Conservation (phyloP, 2,888 invertebrate species). For the Orthosia incerta region DNA sequence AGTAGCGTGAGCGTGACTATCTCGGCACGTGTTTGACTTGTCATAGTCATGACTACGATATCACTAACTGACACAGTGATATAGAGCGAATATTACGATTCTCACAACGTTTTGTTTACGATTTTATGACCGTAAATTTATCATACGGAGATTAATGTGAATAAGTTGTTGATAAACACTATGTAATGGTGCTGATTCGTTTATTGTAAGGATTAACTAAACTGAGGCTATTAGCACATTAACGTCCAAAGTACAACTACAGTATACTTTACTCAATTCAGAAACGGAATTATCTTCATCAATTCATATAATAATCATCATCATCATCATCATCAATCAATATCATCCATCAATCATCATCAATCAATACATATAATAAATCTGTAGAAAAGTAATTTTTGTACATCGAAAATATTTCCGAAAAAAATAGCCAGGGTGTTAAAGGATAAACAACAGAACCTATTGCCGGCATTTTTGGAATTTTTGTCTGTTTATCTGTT, state of each 20-base stretch:
- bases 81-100: background rate
- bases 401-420: too few relatives aligned
- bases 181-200: background rate
- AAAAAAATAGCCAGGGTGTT: too few relatives aligned
- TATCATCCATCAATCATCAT: too few relatives aligned
- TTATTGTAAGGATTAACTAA: background rate
- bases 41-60: constrained; percentile 8
- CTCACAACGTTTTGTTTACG: constrained; percentile 2
- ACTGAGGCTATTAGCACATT: background rate
- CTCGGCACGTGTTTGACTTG: constrained; percentile 47
- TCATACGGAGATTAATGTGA: constrained; percentile 5
- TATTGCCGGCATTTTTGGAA: too few relatives aligned
- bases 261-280: too few relatives aligned
- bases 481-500: too few relatives aligned
- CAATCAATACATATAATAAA: too few relatives aligned
- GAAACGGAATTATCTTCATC: background rate
- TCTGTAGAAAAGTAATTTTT: too few relatives aligned
- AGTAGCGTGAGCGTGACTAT: constrained; percentile 38
- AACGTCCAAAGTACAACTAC: too few relatives aligned
- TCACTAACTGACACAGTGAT: background rate
- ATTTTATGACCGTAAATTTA: constrained; percentile 13
- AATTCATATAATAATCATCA: too few relatives aligned
- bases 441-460: too few relatives aligned
- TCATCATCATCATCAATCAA: too few relatives aligned
- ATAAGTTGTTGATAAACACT: constrained; percentile 2